Percentiles rank a stretch among this genome's conserved stretches.
These are phyloP conservation scores for Mareca strepera DNA, from an alignment of 2,797 vertebrate genomes.

Conservation along the genomic window DNA sequence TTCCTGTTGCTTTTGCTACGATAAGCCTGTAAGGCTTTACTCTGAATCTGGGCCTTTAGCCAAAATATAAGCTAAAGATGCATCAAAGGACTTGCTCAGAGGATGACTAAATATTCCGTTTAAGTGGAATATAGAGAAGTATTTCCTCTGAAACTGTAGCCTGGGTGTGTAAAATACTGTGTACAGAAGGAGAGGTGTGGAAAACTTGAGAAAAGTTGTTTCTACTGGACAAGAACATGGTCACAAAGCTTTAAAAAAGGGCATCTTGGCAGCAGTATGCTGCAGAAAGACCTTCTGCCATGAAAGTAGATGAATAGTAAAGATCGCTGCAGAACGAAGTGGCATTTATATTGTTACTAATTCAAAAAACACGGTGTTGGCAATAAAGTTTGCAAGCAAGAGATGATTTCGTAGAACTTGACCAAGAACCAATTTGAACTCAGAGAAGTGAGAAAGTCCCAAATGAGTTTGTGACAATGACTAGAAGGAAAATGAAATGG, in stretches of 20 bases:
- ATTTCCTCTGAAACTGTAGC: neutral
- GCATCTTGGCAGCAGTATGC: neutral
- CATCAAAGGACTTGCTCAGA: slow-evolving; percentile 19
- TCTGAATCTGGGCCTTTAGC: slow-evolving; percentile 26
- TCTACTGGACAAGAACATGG: neutral
- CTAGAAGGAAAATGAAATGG: neutral
- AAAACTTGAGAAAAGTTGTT: neutral
- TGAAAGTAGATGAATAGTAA: neutral
- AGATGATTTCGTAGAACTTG: neutral
- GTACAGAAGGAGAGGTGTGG: neutral
- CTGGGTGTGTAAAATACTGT: neutral
- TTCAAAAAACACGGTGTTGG: neutral
- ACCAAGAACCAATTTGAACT: neutral
- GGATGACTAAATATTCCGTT: neutral
- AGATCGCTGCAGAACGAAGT: neutral
- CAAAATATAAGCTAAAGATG: slow-evolving; percentile 22
- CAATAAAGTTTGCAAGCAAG: neutral
- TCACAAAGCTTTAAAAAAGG: neutral
- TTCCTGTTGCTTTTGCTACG: neutral
- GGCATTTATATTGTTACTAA: neutral
- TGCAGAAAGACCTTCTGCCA: neutral
- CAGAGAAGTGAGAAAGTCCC: neutral
- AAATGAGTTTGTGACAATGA: neutral
- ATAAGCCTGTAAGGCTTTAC: neutral
- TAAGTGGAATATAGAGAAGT: neutral